Percentiles rank a stretch among this genome's conserved stretches.
Evolutionary conservation across 2,888 invertebrate genomes (phyloP).

Genomic region (Ferrisia virgata): DNA sequence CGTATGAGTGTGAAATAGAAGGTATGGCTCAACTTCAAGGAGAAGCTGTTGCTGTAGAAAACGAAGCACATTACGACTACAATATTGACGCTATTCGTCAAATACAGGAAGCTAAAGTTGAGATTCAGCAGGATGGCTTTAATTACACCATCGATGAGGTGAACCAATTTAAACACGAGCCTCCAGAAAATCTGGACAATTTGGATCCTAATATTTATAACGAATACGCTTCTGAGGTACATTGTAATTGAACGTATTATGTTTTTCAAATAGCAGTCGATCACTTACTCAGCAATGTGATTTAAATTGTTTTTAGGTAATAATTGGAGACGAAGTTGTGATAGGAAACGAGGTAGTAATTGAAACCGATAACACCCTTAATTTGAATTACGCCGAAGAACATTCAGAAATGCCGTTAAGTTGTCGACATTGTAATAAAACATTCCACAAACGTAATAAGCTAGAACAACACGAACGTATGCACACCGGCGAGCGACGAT

Average conservation of each 20-base stretch:
- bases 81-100: conserved; percentile 32
- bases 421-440: conserved; percentile 31
- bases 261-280: not conserved
- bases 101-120: conserved; percentile 35
- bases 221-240: conserved; percentile 40
- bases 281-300: not conserved
- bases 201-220: not conserved
- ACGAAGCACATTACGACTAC: not conserved
- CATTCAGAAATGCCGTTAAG: not conserved
- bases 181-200: not conserved
- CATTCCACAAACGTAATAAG: conserved; percentile 32
- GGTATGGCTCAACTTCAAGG: conserved; percentile 10
- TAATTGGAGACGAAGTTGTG: conserved; percentile 14
- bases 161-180: not conserved
- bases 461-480: conserved; percentile 26
- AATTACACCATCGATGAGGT: conserved; percentile 32
- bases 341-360: conserved; percentile 37
- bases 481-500: conserved; percentile 40
- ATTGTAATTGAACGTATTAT: not conserved
- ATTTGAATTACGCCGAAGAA: not conserved
- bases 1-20: not conserved
- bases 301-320: not conserved
- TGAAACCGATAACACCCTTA: conserved; percentile 30
- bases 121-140: conserved; percentile 32
- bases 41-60: not conserved